These are phyloP conservation scores for Hypomecis atomaria DNA, from an alignment of 2,888 invertebrate species.

Conservation along the genomic window DNA sequence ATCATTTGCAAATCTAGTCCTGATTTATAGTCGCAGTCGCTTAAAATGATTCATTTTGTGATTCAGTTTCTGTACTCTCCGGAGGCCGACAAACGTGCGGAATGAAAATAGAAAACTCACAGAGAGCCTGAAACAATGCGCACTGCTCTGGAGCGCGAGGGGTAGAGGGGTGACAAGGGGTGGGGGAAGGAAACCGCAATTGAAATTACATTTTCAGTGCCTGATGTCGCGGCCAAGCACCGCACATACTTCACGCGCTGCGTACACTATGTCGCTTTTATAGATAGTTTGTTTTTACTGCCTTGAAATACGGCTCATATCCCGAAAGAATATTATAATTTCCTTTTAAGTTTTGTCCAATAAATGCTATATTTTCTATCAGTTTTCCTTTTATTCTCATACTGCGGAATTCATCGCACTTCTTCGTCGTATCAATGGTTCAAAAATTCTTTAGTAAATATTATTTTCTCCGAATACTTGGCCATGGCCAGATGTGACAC, in stretches of 20 bases:
- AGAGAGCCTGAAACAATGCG: constrained; percentile 12
- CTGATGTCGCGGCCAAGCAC: constrained; percentile 7
- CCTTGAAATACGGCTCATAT: too few species aligned
- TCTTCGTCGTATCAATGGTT: too few species aligned
- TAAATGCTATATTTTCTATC: too few species aligned
- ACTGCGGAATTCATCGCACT: too few species aligned
- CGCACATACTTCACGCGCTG: background rate
- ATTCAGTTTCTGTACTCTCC: background rate
- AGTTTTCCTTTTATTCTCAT: too few species aligned
- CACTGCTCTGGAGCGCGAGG: background rate
- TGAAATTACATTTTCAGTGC: constrained; percentile 20
- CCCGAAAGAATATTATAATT: too few species aligned
- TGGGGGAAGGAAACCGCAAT: constrained; percentile 5
- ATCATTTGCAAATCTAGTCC: constrained; percentile 10
- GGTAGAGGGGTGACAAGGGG: background rate
- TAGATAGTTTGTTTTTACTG: background rate
- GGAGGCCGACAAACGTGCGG: constrained; percentile 1
- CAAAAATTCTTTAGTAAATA: too few species aligned
- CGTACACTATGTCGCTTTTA: background rate
- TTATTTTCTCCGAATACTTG: too few species aligned
- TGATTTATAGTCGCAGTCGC: constrained; percentile 6
- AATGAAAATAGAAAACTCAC: constrained; percentile 15
- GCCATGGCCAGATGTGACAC: too few species aligned
- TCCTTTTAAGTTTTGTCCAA: too few species aligned
- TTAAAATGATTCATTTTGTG: constrained; percentile 15